phyloP scores from a whole-genome alignment of 2,113 vertebrate species.

The Lampris incognitus region DNA sequence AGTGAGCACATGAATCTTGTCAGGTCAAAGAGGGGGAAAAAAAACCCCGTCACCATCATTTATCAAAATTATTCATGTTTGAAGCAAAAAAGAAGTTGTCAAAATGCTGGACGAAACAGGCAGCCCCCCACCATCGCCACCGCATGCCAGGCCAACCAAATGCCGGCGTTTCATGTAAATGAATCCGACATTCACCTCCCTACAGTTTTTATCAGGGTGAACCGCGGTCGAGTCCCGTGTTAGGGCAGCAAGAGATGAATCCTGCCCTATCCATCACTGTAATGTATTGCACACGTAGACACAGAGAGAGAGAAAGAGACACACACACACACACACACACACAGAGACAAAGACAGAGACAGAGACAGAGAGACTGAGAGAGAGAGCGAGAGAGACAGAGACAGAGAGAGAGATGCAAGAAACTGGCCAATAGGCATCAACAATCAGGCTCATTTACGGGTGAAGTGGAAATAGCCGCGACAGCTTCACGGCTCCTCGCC shows the following conservation, averaged over 20 bases:
- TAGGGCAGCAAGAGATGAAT: conserved; percentile 5
- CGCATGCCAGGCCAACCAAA: neutral
- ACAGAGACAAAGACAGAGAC: no score
- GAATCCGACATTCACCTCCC: conserved; percentile 11
- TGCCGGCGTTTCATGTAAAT: conserved; percentile 5
- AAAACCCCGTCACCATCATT: neutral
- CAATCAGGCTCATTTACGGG: no score
- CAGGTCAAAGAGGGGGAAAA: neutral
- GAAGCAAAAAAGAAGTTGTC: conserved; percentile 9
- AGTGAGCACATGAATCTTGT: neutral
- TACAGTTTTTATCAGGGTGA: conserved; percentile 29
- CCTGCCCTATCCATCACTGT: conserved; percentile 26
- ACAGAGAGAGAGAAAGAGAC: neutral
- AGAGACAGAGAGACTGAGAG: no score
- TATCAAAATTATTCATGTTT: conserved; percentile 16
- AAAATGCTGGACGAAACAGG: neutral
- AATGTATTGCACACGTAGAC: neutral
- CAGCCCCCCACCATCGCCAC: neutral
- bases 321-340: no score
- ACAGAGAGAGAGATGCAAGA: no score
- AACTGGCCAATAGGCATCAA: no score
- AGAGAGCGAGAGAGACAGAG: no score
- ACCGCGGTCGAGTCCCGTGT: conserved; percentile 25
- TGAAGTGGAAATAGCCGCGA: no score
- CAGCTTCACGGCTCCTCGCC: no score